A percentile compares a stretch with the other conserved stretches of the same genome.
phyloP scores from a whole-genome alignment of 2,888 invertebrate genomes.

The Rutpela maculata region DNA sequence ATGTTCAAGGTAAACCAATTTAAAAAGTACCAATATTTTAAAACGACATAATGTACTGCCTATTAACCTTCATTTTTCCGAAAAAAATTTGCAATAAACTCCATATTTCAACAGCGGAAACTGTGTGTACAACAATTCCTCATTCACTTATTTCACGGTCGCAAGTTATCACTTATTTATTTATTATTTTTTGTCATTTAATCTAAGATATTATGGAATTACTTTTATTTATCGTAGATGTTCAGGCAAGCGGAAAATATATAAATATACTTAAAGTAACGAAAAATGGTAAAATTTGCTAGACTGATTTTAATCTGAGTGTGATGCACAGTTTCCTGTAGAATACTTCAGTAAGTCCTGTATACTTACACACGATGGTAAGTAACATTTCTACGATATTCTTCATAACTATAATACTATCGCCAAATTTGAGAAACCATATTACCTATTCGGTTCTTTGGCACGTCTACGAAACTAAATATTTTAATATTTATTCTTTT shows the following conservation, averaged over 20 bases:
- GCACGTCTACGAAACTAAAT: neutral
- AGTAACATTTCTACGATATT: constrained; percentile 8
- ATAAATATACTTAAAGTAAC: constrained; percentile 27
- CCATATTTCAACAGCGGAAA: constrained; percentile 18
- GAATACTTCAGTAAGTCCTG: neutral
- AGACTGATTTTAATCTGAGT: neutral
- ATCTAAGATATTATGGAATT: constrained; percentile 31
- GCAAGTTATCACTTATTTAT: constrained; percentile 24
- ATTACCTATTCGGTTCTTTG: neutral
- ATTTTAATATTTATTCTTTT: neutral
- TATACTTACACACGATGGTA: constrained; percentile 7
- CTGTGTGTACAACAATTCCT: constrained; percentile 1
- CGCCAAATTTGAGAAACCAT: neutral
- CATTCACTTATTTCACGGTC: constrained; percentile 30
- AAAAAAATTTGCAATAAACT: constrained; percentile 17
- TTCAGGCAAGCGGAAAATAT: constrained; percentile 38
- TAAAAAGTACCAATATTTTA: constrained; percentile 16
- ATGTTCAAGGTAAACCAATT: constrained; percentile 25
- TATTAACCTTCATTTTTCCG: constrained; percentile 37
- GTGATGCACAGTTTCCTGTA: constrained; percentile 12
- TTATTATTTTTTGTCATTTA: constrained; percentile 11
- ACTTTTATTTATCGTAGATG: constrained; percentile 35
- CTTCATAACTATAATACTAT: neutral
- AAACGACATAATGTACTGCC: neutral
- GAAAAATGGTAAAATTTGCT: neutral